Evolutionary conservation across 2,888 invertebrate species (phyloP).

Genomic region (Aquatica leii): DNA sequence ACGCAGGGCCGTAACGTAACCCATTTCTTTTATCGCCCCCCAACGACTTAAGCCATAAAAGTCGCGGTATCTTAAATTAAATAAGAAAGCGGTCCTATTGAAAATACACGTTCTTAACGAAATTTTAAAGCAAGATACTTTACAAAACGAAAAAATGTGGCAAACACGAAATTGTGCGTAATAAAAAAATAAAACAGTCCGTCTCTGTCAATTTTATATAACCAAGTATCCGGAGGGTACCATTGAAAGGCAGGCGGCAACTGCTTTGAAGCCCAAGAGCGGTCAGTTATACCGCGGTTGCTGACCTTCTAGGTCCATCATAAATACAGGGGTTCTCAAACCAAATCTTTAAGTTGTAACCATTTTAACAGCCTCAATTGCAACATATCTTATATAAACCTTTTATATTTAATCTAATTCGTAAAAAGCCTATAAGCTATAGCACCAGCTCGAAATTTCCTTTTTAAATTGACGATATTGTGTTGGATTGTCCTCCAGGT

Average conservation of each 20-base stretch:
- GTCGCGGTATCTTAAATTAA: not conserved
- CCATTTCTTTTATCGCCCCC: not conserved
- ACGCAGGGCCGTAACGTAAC: constrained; percentile 21
- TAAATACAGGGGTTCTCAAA: constrained; percentile 37
- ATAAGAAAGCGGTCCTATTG: too few species aligned
- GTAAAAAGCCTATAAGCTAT: too few species aligned
- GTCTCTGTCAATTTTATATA: constrained; percentile 29
- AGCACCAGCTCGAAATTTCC: too few species aligned
- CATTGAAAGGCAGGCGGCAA: constrained; percentile 41
- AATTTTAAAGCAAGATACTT: too few species aligned
- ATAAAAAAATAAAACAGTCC: constrained; percentile 7
- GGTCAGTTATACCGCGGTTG: constrained; percentile 43
- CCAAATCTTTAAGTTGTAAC: constrained; percentile 1
- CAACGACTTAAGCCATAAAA: not conserved
- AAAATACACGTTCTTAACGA: too few species aligned
- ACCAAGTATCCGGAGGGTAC: constrained; percentile 36
- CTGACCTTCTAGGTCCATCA: constrained; percentile 43
- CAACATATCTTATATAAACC: too few species aligned
- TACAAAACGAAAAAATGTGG: not conserved
- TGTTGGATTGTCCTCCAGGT: too few species aligned
- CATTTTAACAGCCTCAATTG: too few species aligned
- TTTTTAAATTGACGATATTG: too few species aligned
- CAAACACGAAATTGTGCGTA: not conserved
- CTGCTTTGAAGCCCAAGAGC: constrained; percentile 44
- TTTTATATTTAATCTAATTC: too few species aligned